Conservation (phyloP, 2,888 invertebrate genomes). For the Eupithecia dodoneata region DNA sequence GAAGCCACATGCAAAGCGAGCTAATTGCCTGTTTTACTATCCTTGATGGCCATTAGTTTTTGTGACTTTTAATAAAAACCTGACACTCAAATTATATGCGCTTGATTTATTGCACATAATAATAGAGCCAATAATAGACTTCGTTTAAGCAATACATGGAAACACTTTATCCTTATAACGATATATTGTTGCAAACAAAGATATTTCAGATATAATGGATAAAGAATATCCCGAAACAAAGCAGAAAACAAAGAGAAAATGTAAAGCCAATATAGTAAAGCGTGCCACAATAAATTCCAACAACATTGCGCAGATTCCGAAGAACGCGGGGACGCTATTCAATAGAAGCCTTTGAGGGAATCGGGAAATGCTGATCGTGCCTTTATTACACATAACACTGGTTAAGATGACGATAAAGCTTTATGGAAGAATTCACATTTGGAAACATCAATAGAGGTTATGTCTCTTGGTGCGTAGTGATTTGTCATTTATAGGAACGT, state of each 20-base stretch:
- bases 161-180: background rate
- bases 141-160: background rate
- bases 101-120: constrained; percentile 9
- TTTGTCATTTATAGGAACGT: background rate
- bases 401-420: constrained; percentile 30
- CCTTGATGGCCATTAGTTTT: constrained; percentile 13
- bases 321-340: constrained; percentile 46
- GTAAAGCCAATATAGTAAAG: constrained; percentile 30
- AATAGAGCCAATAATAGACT: background rate
- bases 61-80: constrained; percentile 10
- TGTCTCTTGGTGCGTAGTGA: background rate
- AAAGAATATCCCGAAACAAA: constrained; percentile 19
- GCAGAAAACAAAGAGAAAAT: constrained; percentile 29
- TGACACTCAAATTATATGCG: constrained; percentile 5
- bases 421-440: constrained; percentile 21
- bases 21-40: constrained; percentile 17
- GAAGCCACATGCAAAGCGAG: constrained; percentile 7
- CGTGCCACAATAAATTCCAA: constrained; percentile 45
- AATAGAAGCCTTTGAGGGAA: constrained; percentile 48
- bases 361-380: constrained; percentile 44
- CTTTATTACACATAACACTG: constrained; percentile 33
- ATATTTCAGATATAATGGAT: constrained; percentile 4
- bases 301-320: constrained; percentile 22
- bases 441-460: constrained; percentile 15
- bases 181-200: background rate